Percentiles rank a stretch among this genome's conserved stretches.
These are phyloP conservation scores for Microtus oregoni DNA, from an alignment of 2,113 vertebrate species.

Conservation along the genomic window DNA sequence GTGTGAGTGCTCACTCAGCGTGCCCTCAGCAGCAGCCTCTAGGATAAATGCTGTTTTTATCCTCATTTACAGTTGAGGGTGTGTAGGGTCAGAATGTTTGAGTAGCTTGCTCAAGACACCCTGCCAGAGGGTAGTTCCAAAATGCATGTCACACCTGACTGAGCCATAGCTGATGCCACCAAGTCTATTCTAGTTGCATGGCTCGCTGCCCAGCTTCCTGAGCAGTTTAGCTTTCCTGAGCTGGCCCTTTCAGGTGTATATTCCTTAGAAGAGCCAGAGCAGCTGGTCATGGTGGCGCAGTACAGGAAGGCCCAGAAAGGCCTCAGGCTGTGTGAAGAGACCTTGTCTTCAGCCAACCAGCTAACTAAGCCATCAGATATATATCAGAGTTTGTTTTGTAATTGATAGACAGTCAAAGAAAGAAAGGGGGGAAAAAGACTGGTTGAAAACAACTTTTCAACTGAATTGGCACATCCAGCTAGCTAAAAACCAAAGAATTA, in stretches of 20 bases:
- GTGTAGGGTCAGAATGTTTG: neutral
- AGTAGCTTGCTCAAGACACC: neutral
- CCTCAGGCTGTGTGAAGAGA: neutral
- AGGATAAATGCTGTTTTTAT: neutral
- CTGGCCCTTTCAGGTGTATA: neutral
- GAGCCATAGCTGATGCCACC: too few relatives aligned
- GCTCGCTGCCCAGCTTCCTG: neutral
- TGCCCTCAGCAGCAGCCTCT: neutral
- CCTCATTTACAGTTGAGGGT: neutral
- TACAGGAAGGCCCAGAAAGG: neutral
- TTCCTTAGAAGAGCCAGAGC: neutral
- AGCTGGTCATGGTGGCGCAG: neutral
- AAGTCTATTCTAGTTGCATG: too few relatives aligned
- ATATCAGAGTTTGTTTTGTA: conserved; percentile 8
- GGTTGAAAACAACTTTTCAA: conserved; percentile 34
- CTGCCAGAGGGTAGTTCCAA: neutral
- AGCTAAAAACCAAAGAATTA: neutral
- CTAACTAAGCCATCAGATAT: neutral
- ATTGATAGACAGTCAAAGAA: conserved; percentile 21
- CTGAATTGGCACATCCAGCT: conserved; percentile 46
- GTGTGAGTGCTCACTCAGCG: neutral
- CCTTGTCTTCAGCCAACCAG: too few relatives aligned
- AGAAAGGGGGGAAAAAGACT: neutral
- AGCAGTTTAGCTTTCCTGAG: neutral
- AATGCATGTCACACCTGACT: fast-evolving